Conservation (phyloP, 2,113 vertebrate genomes). For the Damaliscus lunatus region DNA sequence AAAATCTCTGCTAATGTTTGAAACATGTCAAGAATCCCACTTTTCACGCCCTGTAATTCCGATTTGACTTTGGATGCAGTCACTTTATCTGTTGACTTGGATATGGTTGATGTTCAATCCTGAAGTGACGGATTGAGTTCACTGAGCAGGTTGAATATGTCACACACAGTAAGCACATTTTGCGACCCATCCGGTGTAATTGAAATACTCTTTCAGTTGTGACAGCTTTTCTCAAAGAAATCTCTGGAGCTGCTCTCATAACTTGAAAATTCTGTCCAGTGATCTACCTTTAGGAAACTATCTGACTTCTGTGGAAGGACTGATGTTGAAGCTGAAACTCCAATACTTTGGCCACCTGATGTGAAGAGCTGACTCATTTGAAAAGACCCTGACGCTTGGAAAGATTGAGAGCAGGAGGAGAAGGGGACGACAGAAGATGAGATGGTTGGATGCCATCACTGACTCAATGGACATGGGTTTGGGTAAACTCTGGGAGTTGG, state of each 20-base stretch:
- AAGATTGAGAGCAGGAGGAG: neutral
- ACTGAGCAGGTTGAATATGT: neutral
- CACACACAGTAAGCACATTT: neutral
- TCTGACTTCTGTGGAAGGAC: neutral
- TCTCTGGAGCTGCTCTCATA: neutral
- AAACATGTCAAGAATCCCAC: neutral
- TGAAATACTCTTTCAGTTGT: neutral
- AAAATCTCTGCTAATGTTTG: neutral
- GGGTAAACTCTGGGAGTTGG: neutral
- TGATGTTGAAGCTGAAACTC: neutral
- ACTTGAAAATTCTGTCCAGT: neutral
- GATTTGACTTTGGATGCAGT: neutral
- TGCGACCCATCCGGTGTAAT: neutral
- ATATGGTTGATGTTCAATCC: neutral
- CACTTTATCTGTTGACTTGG: neutral
- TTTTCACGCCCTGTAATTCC: neutral
- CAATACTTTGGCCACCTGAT: neutral
- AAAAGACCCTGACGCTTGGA: neutral
- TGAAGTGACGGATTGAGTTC: neutral
- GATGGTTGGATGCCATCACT: neutral
- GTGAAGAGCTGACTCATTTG: neutral
- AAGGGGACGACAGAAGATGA: neutral
- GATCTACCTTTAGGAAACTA: neutral
- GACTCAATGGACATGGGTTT: neutral
- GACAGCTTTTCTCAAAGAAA: neutral